A percentile compares a stretch with the other conserved stretches of the same genome.
These are phyloP conservation scores for Chaetogeoica ovagalla DNA, from an alignment of 2,888 invertebrate genomes.

Conservation along the genomic window DNA sequence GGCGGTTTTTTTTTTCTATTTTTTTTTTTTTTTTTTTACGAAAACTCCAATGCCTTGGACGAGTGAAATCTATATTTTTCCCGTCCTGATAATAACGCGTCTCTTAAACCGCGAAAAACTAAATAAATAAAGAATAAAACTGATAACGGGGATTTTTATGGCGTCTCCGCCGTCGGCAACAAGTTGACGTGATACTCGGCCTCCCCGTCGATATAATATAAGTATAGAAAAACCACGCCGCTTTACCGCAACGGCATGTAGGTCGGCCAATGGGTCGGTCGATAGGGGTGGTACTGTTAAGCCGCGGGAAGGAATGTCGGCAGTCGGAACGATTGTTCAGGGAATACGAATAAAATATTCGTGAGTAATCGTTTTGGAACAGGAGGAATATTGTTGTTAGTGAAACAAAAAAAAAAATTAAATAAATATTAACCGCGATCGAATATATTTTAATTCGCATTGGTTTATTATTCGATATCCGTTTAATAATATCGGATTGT, in stretches of 20 bases:
- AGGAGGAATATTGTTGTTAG: background rate
- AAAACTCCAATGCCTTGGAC: background rate
- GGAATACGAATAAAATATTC: slow-evolving; percentile 14
- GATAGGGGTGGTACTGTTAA: background rate
- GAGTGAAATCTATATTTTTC: slow-evolving; percentile 24
- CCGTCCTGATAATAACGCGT: background rate
- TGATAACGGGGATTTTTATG: slow-evolving; percentile 37
- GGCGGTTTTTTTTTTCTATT: slow-evolving; percentile 19
- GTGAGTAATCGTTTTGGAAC: background rate
- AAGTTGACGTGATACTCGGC: slow-evolving; percentile 34
- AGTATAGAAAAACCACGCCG: slow-evolving; percentile 30
- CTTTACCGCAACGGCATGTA: background rate
- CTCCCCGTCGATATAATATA: background rate
- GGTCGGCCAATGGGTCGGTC: background rate
- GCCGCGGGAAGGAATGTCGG: slow-evolving; percentile 11
- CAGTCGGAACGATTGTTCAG: slow-evolving; percentile 23
- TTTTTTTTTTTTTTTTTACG: slow-evolving; percentile 14
- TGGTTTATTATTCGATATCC: no score
- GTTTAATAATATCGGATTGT: no score
- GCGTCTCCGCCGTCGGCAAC: slow-evolving; percentile 36
- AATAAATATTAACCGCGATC: background rate
- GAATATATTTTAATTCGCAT: background rate
- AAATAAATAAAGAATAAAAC: background rate
- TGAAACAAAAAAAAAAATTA: background rate
- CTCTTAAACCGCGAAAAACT: background rate